These are phyloP conservation scores for Monochamus saltuarius DNA, from an alignment of 1,140 invertebrate species.

Conservation along the genomic window DNA sequence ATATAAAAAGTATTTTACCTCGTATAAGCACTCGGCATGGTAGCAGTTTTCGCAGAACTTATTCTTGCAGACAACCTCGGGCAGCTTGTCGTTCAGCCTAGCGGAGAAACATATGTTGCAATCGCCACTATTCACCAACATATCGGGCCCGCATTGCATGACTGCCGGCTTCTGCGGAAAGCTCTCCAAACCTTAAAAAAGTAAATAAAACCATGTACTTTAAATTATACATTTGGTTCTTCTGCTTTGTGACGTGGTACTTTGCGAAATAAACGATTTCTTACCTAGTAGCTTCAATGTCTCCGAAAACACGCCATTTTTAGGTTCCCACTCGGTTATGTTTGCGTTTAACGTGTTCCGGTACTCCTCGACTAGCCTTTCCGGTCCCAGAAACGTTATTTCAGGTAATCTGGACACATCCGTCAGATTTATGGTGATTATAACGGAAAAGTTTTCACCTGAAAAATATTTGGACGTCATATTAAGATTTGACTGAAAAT, in stretches of 20 bases:
- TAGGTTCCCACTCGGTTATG: constrained; percentile 37
- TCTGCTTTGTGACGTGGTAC: too few relatives aligned
- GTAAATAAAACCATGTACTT: constrained; percentile 1
- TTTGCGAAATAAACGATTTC: not conserved
- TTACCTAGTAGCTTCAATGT: constrained; percentile 43
- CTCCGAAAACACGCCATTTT: constrained; percentile 35
- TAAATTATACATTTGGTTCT: not conserved
- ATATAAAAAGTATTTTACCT: too few relatives aligned
- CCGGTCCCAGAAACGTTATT: constrained; percentile 45
- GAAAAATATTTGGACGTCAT: too few relatives aligned
- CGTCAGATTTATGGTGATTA: constrained; percentile 40
- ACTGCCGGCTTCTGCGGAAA: constrained; percentile 33
- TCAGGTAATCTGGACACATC: constrained; percentile 34
- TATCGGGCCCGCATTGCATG: constrained; percentile 6
- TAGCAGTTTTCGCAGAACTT: constrained; percentile 39
- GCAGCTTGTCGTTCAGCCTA: constrained; percentile 36
- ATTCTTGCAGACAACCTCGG: constrained; percentile 45
- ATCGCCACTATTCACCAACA: constrained; percentile 35
- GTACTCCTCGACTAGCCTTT: constrained; percentile 28
- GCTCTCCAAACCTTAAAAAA: constrained; percentile 36
- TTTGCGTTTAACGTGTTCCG: constrained; percentile 32
- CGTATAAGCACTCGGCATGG: constrained; percentile 44
- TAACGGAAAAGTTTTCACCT: constrained; percentile 44
- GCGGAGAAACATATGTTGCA: constrained; percentile 46
- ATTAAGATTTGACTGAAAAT: too few relatives aligned